Evolutionary conservation across 2,113 vertebrate genomes (phyloP), one percentile per base, ranked within the genome.

Genomic region (Fulmarus glacialis): DNA sequence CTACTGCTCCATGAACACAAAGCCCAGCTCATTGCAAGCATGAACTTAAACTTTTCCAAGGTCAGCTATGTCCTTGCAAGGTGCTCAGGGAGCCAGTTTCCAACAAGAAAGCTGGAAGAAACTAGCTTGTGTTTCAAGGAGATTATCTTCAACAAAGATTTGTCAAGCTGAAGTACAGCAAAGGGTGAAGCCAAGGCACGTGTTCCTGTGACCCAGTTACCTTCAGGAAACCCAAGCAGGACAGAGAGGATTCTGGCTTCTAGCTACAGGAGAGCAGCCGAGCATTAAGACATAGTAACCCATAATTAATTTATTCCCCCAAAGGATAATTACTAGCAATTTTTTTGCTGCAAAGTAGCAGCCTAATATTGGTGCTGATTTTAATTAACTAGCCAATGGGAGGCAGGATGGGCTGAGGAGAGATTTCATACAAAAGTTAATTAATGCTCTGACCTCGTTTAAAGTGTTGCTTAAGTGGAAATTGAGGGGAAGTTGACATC

Each of bases 321-420:
- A 45, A 81, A 78, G 62, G 29, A 75, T 84, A 84, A 95, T 97
- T 92, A 73, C 34, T 42, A 67, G 72, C 47, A 36, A 22, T 40
- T 75, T 68, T 58, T 70, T 79, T 50, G 1, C 38, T 89, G 38
- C 64, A 72, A 84, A 88, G 55, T 67, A 74, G 38, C 71, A 71
- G 74, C 56, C 66, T 82, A 91, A 92, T 90, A 89, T 87, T 87
- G 90, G 58, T 64, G 55, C 59, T 73, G 82, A 71, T 92, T 94
- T 95, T 94, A 96, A 97, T 97, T 95, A 97, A 94, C 55, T 53
- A 70, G 81, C 79, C 70, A 91, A 71, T 77, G 59, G 80, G 84
- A 92, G 45, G 16, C 92, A 93, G 55, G 87, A 78, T 92, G 73
- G 55, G 36, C 81, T 84, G 62, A 89, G 36, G 43, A 87, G 43